phyloP scores from a whole-genome alignment of 2,113 vertebrate species.

The Lycaon pictus region DNA sequence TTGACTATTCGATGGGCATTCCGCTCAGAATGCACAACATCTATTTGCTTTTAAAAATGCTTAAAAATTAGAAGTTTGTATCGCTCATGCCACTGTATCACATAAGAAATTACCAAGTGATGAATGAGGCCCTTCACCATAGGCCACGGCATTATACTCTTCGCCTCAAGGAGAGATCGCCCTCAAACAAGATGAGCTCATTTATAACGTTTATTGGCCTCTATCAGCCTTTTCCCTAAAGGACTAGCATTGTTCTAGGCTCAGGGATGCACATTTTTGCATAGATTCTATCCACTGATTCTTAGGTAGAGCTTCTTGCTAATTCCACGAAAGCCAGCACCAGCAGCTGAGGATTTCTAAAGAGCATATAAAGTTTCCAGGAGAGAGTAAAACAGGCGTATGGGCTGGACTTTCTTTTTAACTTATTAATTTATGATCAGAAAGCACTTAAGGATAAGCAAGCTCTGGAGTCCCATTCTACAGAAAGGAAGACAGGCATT shows the following conservation, averaged over 20 bases:
- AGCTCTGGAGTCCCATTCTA: background rate
- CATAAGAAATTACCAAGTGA: background rate
- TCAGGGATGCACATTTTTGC: background rate
- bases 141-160: rapidly evolving
- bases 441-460: background rate
- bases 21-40: background rate
- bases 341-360: background rate
- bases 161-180: background rate
- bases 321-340: background rate
- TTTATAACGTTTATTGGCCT: background rate
- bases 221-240: background rate
- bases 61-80: background rate
- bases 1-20: background rate
- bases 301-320: background rate
- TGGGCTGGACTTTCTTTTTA: background rate
- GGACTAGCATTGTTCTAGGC: background rate
- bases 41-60: background rate
- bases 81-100: background rate
- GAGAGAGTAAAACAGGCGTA: background rate
- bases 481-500: background rate
- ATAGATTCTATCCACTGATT: background rate
- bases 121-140: background rate
- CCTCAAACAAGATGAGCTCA: background rate
- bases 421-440: background rate
- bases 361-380: background rate